Evolutionary conservation across 1,140 invertebrate genomes (phyloP), one percentile per base, ranked within the genome.

Genomic region (Drosophila tsacasi): DNA sequence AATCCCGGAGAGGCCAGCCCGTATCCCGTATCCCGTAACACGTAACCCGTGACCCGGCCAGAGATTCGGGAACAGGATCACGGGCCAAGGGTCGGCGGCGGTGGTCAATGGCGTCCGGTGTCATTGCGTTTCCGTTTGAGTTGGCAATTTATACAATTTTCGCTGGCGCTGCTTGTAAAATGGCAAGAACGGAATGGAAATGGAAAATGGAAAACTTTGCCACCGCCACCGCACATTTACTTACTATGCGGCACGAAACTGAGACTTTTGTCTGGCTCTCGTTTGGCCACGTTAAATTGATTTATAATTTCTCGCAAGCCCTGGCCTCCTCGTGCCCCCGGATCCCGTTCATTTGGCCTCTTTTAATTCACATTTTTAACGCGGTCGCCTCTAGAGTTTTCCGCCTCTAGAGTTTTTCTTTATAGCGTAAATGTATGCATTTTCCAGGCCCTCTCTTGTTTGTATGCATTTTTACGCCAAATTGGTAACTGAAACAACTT

Each of bases 101-200:
- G 35, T 66, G 74, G 77, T 87, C 84, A 87, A 89, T 87, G 84
- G 84, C 75, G 81, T 89, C 84, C 84, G 85, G 86, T 85, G 85
- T 89, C 84, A 89, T 89, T 85, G 85, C 85, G 74, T 71, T 89
- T 89, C 84, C 84, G 85, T 90, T 89, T 82, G 69, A 89, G 69
- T 84, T 89, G 84, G 84, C 84, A 89, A 89, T 89, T 89, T 90
- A 89, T 89, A 84, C 84, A 87, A 83, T 81, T 83, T 83, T 87
- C 80, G 59, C 52, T 83, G 71, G 72, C 40, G 44, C 60, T 76
- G 65, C 82, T 76, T 84, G 82, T 68, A 52, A 55, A 83, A 83
- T 75, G 71, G 78, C 9, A 19, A 57, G 35, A 57, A n/a, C 21
- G 54, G 60, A 49, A 65, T 69, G 57, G 57, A 55, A 74, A 73